These are phyloP conservation scores for Tyrophagus putrescentiae DNA, from an alignment of 1,140 invertebrate genomes.

Conservation along the genomic window DNA sequence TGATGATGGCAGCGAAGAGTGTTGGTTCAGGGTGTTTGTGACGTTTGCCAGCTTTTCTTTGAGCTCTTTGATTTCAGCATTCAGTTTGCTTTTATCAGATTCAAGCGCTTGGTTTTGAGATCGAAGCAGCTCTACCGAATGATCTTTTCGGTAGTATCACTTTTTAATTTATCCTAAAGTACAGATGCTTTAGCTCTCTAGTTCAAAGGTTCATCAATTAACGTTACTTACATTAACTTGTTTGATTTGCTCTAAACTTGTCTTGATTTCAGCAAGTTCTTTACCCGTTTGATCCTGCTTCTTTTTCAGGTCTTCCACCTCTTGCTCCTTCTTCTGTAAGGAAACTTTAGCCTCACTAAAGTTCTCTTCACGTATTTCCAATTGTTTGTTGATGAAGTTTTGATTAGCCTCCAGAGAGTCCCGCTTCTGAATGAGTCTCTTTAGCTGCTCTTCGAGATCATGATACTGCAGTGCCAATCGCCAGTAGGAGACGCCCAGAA, in stretches of 20 bases:
- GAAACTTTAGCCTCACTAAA: slow-evolving; percentile 10
- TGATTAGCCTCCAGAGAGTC: slow-evolving; percentile 11
- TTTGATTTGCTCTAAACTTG: slow-evolving; percentile 9
- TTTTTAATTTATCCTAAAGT: slow-evolving; percentile 13
- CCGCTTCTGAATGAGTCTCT: background rate
- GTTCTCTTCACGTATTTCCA: slow-evolving; percentile 14
- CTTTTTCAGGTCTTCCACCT: background rate
- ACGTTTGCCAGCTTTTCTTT: background rate
- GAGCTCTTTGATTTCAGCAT: slow-evolving; percentile 4
- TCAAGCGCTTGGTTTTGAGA: background rate
- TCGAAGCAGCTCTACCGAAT: background rate
- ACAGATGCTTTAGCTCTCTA: background rate
- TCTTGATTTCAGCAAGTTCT: background rate
- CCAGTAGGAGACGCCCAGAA: slow-evolving; percentile 18
- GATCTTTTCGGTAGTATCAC: slow-evolving; percentile 7
- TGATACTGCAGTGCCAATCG: slow-evolving; percentile 17
- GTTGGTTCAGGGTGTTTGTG: background rate
- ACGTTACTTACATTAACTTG: slow-evolving; percentile 3
- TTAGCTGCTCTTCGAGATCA: slow-evolving; percentile 9
- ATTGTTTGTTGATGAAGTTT: slow-evolving; percentile 11
- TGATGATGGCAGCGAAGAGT: background rate
- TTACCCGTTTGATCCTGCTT: background rate
- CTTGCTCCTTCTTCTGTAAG: slow-evolving; percentile 9
- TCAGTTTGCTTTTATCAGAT: background rate
- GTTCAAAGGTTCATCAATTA: background rate